Evolutionary conservation across 2,888 invertebrate genomes (phyloP).

Genomic region (Xanthostigma xanthostigma): DNA sequence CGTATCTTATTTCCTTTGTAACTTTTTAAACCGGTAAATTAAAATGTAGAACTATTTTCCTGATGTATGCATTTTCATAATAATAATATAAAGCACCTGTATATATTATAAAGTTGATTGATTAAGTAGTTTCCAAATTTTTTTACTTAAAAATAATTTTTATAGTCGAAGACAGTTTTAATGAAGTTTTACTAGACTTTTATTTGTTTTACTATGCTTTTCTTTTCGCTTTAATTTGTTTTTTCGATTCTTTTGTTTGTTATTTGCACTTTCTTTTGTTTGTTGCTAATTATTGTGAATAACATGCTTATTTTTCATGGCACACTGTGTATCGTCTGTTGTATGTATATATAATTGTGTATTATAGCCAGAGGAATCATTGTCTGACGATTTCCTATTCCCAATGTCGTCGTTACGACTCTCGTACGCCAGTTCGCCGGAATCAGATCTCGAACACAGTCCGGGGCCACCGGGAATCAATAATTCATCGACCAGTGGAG

Average conservation of each 20-base stretch:
- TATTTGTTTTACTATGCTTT: no score
- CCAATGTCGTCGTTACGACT: conserved; percentile 91
- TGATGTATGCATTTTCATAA: no score
- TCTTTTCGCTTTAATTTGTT: no score
- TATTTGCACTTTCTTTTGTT: conserved; percentile 6
- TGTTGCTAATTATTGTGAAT: conserved; percentile 21
- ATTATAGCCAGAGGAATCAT: conserved; percentile 82
- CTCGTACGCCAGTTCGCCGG: conserved; percentile 91
- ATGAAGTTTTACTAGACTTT: no score
- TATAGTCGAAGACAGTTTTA: no score
- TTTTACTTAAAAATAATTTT: no score
- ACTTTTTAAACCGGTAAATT: conserved; percentile 1
- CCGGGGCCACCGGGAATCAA: conserved; percentile 43
- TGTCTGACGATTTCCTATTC: conserved; percentile 97
- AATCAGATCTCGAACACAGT: conserved; percentile 86
- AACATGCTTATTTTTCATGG: conserved; percentile 18
- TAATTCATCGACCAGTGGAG: conserved; percentile 27
- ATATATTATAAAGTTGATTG: no score
- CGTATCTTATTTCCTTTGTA: background rate
- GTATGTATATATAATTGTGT: conserved; percentile 8
- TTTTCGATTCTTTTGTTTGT: conserved; percentile 3
- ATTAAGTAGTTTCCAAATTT: no score
- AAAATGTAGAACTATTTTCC: no score
- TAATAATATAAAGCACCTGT: no score
- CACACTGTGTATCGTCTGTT: conserved; percentile 22